phyloP scores from a whole-genome alignment of 2,797 vertebrate species.

The Botia almorhae region DNA sequence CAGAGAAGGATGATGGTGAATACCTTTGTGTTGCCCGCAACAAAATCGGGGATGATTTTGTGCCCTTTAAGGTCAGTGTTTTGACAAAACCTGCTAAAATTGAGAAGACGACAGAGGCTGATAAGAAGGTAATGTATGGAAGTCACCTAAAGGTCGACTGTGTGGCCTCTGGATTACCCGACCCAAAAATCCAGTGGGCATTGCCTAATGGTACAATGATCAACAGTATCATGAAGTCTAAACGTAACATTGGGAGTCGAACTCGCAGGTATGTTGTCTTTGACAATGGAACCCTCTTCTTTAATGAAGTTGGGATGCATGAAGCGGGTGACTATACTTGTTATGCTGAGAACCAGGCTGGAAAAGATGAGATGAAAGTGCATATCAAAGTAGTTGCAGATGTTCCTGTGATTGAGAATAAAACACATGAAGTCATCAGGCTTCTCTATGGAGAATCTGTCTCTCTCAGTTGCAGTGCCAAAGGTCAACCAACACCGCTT shows the following conservation, averaged over 20 bases:
- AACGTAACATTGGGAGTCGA: slow-evolving; percentile 70
- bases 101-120: slow-evolving; percentile 78
- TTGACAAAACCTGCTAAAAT: slow-evolving; percentile 90
- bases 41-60: slow-evolving; percentile 87
- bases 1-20: slow-evolving; percentile 86
- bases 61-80: slow-evolving; percentile 82
- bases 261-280: slow-evolving; percentile 88
- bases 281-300: slow-evolving; percentile 89
- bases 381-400: slow-evolving; percentile 81
- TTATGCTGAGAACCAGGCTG: slow-evolving; percentile 89
- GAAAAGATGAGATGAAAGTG: slow-evolving; percentile 92
- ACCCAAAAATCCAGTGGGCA: slow-evolving; percentile 91
- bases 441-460: slow-evolving; percentile 83
- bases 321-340: slow-evolving; percentile 94
- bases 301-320: slow-evolving; percentile 86
- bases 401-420: slow-evolving; percentile 78
- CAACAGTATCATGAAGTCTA: slow-evolving; percentile 80
- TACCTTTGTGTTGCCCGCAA: slow-evolving; percentile 92
- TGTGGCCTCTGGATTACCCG: slow-evolving; percentile 88
- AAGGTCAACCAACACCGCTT: slow-evolving; percentile 81
- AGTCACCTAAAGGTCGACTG: slow-evolving; percentile 90
- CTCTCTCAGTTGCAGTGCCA: slow-evolving; percentile 78
- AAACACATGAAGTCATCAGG: slow-evolving; percentile 64
- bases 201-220: slow-evolving; percentile 92
- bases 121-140: slow-evolving; percentile 84